A percentile compares a stretch with the other conserved stretches of the same genome.
phyloP scores from a whole-genome alignment of 1,140 invertebrate species.

The Diachasma alloeum region DNA sequence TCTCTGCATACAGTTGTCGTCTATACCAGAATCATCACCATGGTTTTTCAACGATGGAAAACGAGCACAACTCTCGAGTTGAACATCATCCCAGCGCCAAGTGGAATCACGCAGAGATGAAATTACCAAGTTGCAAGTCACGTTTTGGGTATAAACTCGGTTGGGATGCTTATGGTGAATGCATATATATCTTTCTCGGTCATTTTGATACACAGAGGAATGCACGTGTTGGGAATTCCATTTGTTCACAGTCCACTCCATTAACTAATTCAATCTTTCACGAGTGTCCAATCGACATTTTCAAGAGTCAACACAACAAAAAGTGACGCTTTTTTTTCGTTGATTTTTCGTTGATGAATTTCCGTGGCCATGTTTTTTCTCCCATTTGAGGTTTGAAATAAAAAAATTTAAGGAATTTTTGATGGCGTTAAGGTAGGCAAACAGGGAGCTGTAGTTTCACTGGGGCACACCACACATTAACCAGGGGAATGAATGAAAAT shows the following conservation, averaged over 20 bases:
- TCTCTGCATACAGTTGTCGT: neutral
- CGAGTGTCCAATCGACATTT: neutral
- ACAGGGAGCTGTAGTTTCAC: conserved; percentile 38
- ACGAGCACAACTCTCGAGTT: neutral
- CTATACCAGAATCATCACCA: neutral
- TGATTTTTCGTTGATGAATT: neutral
- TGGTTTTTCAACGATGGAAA: conserved; percentile 28
- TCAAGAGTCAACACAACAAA: neutral
- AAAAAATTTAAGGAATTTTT: conserved; percentile 44
- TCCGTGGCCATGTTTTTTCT: neutral
- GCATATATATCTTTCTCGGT: neutral
- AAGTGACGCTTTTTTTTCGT: neutral
- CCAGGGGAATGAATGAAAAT: conserved; percentile 33
- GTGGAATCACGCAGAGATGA: conserved; percentile 49
- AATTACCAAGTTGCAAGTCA: conserved; percentile 62
- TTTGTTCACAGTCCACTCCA: neutral
- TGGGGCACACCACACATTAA: conserved; percentile 38
- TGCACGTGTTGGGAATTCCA: neutral
- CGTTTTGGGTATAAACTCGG: conserved; percentile 11
- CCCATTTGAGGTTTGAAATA: neutral
- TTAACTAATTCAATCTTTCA: conserved; percentile 1
- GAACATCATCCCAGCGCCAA: neutral
- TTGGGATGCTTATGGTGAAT: neutral
- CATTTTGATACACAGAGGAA: neutral
- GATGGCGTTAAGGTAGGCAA: conserved; percentile 54